These are phyloP conservation scores for Intellagama lesueurii DNA, from an alignment of 2,797 vertebrate species.

Conservation along the genomic window DNA sequence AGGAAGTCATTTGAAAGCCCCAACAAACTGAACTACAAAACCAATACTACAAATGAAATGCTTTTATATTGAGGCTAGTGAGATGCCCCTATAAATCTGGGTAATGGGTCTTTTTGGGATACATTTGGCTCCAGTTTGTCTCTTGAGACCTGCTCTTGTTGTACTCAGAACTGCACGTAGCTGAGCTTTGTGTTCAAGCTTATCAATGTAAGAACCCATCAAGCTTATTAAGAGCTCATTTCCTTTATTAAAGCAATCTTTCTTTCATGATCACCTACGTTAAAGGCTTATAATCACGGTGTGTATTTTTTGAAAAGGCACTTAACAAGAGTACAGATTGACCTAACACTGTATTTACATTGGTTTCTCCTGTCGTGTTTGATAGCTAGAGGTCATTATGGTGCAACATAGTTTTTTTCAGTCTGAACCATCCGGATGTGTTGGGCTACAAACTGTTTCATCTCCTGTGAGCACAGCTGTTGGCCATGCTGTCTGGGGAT, in stretches of 20 bases:
- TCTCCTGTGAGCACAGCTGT: no score
- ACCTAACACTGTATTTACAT: neutral
- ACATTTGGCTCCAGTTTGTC: constrained; percentile 52
- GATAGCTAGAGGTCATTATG: neutral
- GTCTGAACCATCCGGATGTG: no score
- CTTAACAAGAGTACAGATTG: neutral
- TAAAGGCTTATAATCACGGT: neutral
- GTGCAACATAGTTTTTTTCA: neutral
- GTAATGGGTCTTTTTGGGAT: constrained; percentile 6
- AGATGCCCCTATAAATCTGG: neutral
- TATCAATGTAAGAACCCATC: neutral
- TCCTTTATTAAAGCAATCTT: constrained; percentile 45
- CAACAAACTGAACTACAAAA: neutral
- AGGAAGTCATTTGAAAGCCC: neutral
- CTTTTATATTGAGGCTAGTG: neutral
- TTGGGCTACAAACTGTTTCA: neutral
- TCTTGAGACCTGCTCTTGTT: constrained; percentile 33
- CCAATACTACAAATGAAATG: neutral
- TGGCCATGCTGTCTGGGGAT: neutral
- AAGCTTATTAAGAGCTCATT: constrained; percentile 24
- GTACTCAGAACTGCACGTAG: constrained; percentile 45
- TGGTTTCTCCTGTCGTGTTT: neutral
- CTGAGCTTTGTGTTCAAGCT: rapidly evolving
- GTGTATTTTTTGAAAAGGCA: neutral
- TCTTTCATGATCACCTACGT: constrained; percentile 10